These are phyloP conservation scores for Rhynchonycteris naso DNA, from an alignment of 2,797 vertebrate genomes.

Conservation along the genomic window DNA sequence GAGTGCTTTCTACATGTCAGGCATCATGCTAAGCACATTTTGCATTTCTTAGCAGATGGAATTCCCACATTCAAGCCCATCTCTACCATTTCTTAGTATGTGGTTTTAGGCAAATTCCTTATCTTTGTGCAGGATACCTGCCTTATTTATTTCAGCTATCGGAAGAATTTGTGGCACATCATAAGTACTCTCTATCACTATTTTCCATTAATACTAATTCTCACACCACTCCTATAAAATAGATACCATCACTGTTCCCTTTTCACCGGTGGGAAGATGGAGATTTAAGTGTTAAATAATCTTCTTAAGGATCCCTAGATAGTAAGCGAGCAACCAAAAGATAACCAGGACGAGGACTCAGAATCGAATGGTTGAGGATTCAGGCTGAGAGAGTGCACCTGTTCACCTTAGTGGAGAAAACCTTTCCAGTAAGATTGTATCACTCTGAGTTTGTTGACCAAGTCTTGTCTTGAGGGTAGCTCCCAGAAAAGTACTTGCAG, in stretches of 20 bases:
- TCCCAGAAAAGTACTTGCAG: background rate
- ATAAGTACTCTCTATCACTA: background rate
- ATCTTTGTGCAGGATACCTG: background rate
- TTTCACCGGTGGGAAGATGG: background rate
- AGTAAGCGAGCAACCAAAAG: background rate
- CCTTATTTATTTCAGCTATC: background rate
- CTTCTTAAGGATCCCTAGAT: background rate
- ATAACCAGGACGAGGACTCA: background rate
- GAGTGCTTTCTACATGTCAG: background rate
- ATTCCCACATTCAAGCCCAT: background rate
- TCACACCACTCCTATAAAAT: background rate
- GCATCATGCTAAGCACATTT: background rate
- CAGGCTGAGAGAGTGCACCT: background rate
- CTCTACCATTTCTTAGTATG: background rate
- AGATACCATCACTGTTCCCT: background rate
- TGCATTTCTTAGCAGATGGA: background rate
- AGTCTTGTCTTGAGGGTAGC: background rate
- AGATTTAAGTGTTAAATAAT: slow-evolving; percentile 20
- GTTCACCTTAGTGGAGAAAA: background rate
- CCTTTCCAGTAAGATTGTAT: background rate
- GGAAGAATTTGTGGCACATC: background rate
- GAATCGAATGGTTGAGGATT: background rate
- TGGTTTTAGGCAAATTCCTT: background rate
- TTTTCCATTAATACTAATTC: background rate
- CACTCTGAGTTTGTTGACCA: background rate